Evolutionary conservation across 2,888 invertebrate genomes (phyloP).

Genomic region (Phortica okadai): DNA sequence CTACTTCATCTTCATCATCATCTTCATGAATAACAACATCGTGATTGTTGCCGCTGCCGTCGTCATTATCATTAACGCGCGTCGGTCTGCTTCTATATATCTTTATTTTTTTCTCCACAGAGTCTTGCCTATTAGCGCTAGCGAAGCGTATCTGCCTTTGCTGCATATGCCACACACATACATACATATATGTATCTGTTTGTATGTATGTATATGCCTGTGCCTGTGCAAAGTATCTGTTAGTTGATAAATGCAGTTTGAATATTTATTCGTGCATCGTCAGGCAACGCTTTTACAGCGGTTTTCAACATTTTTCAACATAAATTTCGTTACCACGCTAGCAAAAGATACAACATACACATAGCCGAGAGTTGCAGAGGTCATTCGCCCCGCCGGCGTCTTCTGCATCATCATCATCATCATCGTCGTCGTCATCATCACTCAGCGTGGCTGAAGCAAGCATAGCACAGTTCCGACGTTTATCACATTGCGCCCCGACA

Average conservation of each 20-base stretch:
- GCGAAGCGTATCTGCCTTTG: slow-evolving; percentile 26
- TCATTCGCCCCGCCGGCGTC: slow-evolving; percentile 56
- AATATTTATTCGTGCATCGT: slow-evolving; percentile 45
- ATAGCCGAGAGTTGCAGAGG: slow-evolving; percentile 47
- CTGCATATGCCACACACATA: background rate
- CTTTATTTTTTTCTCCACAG: no score
- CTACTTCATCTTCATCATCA: background rate
- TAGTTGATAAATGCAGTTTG: slow-evolving; percentile 39
- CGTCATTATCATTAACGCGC: no score
- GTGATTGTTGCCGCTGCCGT: background rate
- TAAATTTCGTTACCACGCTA: background rate
- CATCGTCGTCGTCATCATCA: no score
- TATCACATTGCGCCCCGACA: slow-evolving; percentile 55
- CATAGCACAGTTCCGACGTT: slow-evolving; percentile 48
- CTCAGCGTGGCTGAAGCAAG: background rate
- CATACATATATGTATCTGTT: background rate
- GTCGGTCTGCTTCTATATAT: no score
- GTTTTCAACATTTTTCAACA: slow-evolving; percentile 4
- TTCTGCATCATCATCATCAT: background rate
- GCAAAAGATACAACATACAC: background rate
- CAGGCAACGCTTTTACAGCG: slow-evolving; percentile 35
- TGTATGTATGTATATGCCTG: no score
- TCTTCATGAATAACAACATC: background rate
- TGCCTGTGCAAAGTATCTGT: slow-evolving; percentile 13
- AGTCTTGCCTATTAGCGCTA: slow-evolving; percentile 29